phyloP scores from a whole-genome alignment of 1,140 invertebrate genomes.

The Drosophila albomicans region DNA sequence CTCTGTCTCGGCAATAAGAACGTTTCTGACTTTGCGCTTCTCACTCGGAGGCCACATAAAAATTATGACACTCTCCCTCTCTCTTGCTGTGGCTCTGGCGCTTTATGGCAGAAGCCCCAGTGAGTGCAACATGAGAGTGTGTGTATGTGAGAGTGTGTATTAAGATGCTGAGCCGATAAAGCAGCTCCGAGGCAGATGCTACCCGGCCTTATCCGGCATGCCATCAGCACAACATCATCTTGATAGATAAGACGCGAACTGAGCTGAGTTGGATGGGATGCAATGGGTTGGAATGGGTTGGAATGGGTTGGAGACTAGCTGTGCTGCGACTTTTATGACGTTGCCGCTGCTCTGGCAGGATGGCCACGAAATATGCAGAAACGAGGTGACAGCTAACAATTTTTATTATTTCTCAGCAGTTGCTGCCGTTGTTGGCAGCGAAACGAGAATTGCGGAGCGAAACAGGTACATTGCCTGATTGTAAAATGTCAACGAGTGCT shows the following conservation, averaged over 20 bases:
- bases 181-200: neutral
- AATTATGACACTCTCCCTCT: constrained; percentile 57
- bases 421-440: constrained; percentile 9
- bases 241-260: constrained; percentile 60
- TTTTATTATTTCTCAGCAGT: constrained; percentile 39
- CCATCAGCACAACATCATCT: constrained; percentile 75
- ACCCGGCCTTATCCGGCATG: constrained; percentile 56
- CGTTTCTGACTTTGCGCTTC: neutral
- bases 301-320: constrained; percentile 10
- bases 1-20: neutral
- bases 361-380: constrained; percentile 63
- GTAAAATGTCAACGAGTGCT: constrained; percentile 58
- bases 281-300: neutral
- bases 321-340: constrained; percentile 56
- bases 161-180: constrained; percentile 47
- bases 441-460: constrained; percentile 50
- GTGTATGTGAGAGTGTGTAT: neutral
- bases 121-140: neutral
- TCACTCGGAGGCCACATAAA: constrained; percentile 41
- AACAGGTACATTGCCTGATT: constrained; percentile 64
- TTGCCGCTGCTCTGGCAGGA: constrained; percentile 38
- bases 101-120: constrained; percentile 36
- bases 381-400: constrained; percentile 64
- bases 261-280: neutral
- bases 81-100: neutral